Evolutionary conservation across 2,113 vertebrate genomes (phyloP).

Genomic region (Maccullochella peelii): DNA sequence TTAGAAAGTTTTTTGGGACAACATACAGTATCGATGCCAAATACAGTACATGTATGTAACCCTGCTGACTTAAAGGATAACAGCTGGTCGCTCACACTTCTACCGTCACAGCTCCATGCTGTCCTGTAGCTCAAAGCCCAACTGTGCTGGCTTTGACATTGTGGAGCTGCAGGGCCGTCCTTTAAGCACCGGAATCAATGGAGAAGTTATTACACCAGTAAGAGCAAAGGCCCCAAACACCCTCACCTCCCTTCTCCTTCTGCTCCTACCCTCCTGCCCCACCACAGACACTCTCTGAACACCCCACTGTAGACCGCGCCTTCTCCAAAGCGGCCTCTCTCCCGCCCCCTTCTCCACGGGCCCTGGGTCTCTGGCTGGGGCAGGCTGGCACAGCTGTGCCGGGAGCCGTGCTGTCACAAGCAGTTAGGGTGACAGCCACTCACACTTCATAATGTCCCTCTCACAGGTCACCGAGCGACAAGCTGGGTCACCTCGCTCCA

Average conservation of each 20-base stretch:
- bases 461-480: slow-evolving; percentile 99
- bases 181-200: slow-evolving; percentile 38
- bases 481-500: slow-evolving; percentile 95
- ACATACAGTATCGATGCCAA: not conserved
- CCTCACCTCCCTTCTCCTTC: slow-evolving; percentile 41
- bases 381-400: slow-evolving; percentile 96
- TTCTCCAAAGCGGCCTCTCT: slow-evolving; percentile 52
- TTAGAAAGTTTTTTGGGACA: slow-evolving; percentile 12
- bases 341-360: slow-evolving; percentile 51
- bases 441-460: slow-evolving; percentile 99
- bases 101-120: slow-evolving; percentile 8
- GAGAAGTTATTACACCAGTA: slow-evolving; percentile 45
- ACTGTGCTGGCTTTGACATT: slow-evolving; percentile 33
- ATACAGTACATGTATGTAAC: slow-evolving; percentile 13
- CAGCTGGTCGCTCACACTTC: slow-evolving; percentile 44
- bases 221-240: slow-evolving; percentile 35
- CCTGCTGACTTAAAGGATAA: slow-evolving; percentile 34
- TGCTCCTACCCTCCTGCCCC: slow-evolving; percentile 24
- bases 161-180: slow-evolving; percentile 3
- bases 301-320: slow-evolving; percentile 38
- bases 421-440: slow-evolving; percentile 96
- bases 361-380: slow-evolving; percentile 82
- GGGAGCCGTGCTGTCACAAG: slow-evolving; percentile 95
- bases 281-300: slow-evolving; percentile 37
- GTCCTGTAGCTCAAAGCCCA: slow-evolving; percentile 23